phyloP scores from a whole-genome alignment of 2,113 vertebrate species.

The Tinamus guttatus region DNA sequence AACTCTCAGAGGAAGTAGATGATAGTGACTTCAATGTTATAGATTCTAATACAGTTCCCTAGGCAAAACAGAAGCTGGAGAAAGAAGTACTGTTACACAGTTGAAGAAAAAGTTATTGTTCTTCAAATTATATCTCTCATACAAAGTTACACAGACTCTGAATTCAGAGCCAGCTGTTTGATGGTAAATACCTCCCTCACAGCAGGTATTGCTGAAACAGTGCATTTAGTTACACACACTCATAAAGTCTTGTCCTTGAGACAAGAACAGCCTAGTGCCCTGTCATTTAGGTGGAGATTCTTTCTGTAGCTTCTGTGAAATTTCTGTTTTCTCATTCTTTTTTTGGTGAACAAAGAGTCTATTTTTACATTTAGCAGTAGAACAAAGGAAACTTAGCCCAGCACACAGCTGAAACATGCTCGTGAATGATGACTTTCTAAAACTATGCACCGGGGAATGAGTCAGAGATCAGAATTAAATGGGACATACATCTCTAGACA shows the following conservation, averaged over 20 bases:
- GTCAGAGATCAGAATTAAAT: too few species aligned
- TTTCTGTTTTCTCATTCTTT: not conserved
- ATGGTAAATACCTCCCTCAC: not conserved
- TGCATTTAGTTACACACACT: not conserved
- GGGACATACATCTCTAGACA: too few species aligned
- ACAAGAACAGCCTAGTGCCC: not conserved
- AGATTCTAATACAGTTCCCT: not conserved
- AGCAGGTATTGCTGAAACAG: not conserved
- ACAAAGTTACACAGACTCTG: not conserved
- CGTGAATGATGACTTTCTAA: not conserved
- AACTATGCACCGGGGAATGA: not conserved
- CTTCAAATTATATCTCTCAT: not conserved
- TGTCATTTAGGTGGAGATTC: not conserved
- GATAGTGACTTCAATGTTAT: not conserved
- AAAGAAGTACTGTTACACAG: not conserved
- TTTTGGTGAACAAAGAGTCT: too few species aligned
- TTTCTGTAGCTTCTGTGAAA: not conserved
- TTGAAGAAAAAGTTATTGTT: not conserved
- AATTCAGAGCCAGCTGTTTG: not conserved
- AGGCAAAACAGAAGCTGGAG: not conserved
- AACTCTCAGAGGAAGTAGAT: not conserved
- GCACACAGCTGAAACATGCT: not conserved
- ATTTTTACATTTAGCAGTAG: too few species aligned
- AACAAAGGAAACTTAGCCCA: too few species aligned
- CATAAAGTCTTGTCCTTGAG: not conserved